Base-by-base conservation (phyloP, 2,113 vertebrate genomes). In the Cynoglossus semilaevis region DNA sequence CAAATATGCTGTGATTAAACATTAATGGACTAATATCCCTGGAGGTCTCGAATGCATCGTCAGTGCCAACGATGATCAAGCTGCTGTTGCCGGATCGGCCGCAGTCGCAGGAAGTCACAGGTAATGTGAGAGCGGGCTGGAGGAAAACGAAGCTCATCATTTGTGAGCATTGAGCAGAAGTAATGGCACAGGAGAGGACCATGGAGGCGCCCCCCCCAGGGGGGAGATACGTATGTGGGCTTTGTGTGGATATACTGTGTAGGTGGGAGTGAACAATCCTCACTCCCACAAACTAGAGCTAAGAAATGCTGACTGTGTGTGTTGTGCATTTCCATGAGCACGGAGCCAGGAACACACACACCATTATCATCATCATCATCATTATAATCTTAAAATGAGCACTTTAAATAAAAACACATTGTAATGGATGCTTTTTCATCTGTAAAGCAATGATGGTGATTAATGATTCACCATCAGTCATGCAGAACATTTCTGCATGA, bases 141-240 rank as follows among this genome's bases (percentile, higher is more conserved):
- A 49, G 29, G 37, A 67, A 57, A n/a, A 49, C 41, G 44, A 15
- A 52, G 44, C 22, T 51, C 70, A 65, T 62, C 46, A 47, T 54
- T 80, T 80, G 83, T 80, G 73, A 80, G 43, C 57, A 49, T 2
- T 14, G 51, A 62, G 49, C 38, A 19, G 15, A 60, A 40, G 49
- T 44, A 72, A 71, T 62, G 54, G 55, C 15, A 16, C 49, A 1
- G 37, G 18, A 63, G 35, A n/a, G n/a, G n/a, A 63, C 60, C 58
- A 57, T 36, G 15, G 34, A 63, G 58, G 65, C 66, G 17, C 22
- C 9, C 59, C 72, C 44, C 17, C 1, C 22, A 47, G 62, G 76
- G 40, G 47, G 6, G 51, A n/a, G n/a, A n/a, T n/a, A n/a, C n/a
- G n/a, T n/a, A n/a, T 48, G 3, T n/a, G 42, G 43, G 3, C 1